Percentiles rank a stretch among this genome's conserved stretches.
Evolutionary conservation across 35 echinoderm and acorn worm species (phyloP).

Genomic region (Apostichopus parvimensis): DNA sequence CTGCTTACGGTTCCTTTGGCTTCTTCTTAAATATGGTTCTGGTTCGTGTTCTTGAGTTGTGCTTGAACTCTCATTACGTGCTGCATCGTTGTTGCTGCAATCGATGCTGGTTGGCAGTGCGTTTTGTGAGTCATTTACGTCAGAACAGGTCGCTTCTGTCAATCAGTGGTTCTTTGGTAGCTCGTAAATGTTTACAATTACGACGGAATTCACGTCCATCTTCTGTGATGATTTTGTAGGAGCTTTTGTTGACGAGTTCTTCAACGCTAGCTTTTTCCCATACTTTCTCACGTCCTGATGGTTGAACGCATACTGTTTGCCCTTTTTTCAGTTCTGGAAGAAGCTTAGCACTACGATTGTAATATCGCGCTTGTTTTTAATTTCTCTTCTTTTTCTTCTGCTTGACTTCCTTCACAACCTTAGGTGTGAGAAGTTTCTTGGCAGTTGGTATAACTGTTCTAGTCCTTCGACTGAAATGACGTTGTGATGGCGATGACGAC

Average conservation of each 20-base stretch:
- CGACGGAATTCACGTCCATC: background rate
- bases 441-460: background rate
- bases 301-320: background rate
- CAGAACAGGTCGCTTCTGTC: too few relatives aligned
- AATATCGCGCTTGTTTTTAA: background rate
- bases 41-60: too few relatives aligned
- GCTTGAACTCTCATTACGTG: too few relatives aligned
- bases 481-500: background rate
- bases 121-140: too few relatives aligned
- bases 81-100: too few relatives aligned
- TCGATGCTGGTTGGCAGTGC: too few relatives aligned
- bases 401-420: background rate
- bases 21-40: too few relatives aligned
- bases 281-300: background rate
- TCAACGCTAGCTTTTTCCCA: background rate
- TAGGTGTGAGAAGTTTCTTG: background rate
- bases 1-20: too few relatives aligned
- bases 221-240: background rate
- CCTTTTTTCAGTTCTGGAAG: background rate
- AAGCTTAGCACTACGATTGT: background rate
- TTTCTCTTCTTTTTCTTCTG: conserved; percentile 16
- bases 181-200: conserved; percentile 4
- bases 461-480: background rate
- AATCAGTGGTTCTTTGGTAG: too few relatives aligned
- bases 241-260: background rate